These are phyloP conservation scores for Chitala chitala DNA, from an alignment of 2,113 vertebrate genomes.

Conservation along the genomic window DNA sequence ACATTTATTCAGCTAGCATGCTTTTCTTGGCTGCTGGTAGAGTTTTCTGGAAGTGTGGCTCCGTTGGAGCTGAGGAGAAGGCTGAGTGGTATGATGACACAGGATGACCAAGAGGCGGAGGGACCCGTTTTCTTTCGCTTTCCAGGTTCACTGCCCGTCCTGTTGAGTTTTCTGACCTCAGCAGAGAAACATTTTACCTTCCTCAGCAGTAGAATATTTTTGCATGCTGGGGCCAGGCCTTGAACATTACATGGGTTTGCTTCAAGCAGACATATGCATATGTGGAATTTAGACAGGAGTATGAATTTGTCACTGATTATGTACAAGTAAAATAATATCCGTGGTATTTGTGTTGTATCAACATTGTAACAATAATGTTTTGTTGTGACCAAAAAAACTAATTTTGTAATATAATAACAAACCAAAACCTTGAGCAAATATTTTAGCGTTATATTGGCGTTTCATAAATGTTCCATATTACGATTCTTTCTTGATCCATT, in stretches of 20 bases:
- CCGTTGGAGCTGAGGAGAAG: not conserved
- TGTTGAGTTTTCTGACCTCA: too few relatives aligned
- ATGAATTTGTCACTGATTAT: too few relatives aligned
- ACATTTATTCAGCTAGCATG: not conserved
- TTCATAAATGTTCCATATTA: not conserved
- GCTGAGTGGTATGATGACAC: too few relatives aligned
- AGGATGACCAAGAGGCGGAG: not conserved
- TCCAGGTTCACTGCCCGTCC: too few relatives aligned
- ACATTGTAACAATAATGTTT: too few relatives aligned
- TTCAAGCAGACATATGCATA: not conserved
- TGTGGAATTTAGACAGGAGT: not conserved
- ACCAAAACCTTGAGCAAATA: not conserved
- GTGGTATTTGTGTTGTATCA: too few relatives aligned
- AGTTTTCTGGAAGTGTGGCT: not conserved
- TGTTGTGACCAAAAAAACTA: not conserved
- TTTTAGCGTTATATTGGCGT: conserved; percentile 2
- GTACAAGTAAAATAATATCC: too few relatives aligned
- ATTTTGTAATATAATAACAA: not conserved
- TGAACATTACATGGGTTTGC: too few relatives aligned
- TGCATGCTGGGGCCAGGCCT: too few relatives aligned
- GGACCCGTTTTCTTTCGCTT: not conserved
- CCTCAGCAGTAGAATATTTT: not conserved
- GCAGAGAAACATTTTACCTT: not conserved
- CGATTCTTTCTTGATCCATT: not conserved
- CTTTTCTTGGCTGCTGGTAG: not conserved